Percentiles rank a stretch among this genome's conserved stretches.
Evolutionary conservation across 2,797 vertebrate genomes (phyloP).

Genomic region (Sebastes trivittatus): DNA sequence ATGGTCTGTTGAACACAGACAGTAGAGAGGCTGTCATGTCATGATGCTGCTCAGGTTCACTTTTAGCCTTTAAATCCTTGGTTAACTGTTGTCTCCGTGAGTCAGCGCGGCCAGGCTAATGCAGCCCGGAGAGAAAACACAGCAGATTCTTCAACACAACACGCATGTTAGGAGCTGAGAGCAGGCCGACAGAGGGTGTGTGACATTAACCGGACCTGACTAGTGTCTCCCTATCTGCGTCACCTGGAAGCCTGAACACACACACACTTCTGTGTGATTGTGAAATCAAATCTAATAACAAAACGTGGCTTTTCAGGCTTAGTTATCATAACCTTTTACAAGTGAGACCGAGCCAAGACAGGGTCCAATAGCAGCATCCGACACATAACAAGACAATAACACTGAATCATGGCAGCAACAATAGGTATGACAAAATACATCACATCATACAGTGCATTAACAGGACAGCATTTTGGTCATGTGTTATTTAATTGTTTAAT

Average conservation of each 20-base stretch:
- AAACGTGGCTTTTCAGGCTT: not conserved
- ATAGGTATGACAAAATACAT: no score
- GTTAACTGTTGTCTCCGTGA: not conserved
- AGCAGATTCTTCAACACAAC: not conserved
- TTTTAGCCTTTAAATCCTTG: conserved; percentile 23
- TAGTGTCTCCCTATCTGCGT: not conserved
- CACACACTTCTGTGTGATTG: not conserved
- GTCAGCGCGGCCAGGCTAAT: not conserved
- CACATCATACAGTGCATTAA: no score
- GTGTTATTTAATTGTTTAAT: no score
- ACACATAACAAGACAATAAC: no score
- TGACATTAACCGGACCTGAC: not conserved
- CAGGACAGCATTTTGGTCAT: no score
- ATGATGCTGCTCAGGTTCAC: conserved; percentile 1
- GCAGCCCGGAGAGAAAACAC: not conserved
- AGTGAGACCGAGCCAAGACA: no score
- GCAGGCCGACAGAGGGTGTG: not conserved
- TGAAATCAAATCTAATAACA: not conserved
- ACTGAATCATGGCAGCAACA: no score
- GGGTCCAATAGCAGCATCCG: no score
- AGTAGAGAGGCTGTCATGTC: no score
- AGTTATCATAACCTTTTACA: no score
- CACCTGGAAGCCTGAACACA: not conserved
- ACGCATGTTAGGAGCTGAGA: not conserved
- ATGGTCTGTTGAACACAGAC: conserved; percentile 17